These are phyloP conservation scores for Mustela lutreola DNA, from an alignment of 2,113 vertebrate species.

Conservation along the genomic window DNA sequence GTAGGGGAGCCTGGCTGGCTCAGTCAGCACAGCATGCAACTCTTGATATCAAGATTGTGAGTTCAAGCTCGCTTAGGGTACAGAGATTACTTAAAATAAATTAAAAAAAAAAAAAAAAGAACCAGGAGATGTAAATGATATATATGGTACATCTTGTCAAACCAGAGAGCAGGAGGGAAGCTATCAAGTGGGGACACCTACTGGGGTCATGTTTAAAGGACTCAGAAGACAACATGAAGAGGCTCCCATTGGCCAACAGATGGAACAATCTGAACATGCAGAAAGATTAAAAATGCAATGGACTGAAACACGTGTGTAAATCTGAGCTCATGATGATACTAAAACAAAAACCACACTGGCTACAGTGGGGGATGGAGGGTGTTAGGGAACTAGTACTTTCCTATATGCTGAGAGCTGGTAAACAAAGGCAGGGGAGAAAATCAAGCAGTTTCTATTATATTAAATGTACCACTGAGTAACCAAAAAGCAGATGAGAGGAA, in stretches of 20 bases:
- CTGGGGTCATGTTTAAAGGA: background rate
- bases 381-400: background rate
- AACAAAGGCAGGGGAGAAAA: background rate
- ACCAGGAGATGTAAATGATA: background rate
- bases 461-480: background rate
- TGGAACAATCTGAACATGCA: background rate
- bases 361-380: background rate
- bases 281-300: background rate
- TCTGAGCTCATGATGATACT: background rate
- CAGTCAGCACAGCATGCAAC: background rate
- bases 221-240: background rate
- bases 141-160: background rate
- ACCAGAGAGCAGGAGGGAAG: background rate
- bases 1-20: background rate
- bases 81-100: background rate
- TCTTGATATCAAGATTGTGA: background rate
- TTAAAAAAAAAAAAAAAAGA: background rate
- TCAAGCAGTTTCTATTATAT: conserved; percentile 25
- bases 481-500: background rate
- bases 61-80: background rate
- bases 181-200: background rate
- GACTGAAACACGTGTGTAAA: background rate
- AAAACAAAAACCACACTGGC: conserved; percentile 16
- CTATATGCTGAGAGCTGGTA: background rate
- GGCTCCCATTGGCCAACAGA: background rate